These are phyloP conservation scores for Rhinatrema bivittatum DNA, from an alignment of 2,797 vertebrate genomes.

Conservation along the genomic window DNA sequence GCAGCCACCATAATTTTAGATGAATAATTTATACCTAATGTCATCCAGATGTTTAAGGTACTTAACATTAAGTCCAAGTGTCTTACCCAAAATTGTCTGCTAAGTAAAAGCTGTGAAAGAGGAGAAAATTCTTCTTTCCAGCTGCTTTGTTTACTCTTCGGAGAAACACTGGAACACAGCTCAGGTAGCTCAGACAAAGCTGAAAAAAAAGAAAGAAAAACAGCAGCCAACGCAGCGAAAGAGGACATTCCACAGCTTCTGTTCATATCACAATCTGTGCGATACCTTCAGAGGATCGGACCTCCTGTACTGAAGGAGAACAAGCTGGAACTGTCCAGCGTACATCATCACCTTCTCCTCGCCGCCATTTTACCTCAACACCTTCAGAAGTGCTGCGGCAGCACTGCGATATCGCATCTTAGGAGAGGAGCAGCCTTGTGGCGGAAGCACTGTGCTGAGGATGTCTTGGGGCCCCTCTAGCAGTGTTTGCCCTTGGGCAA, in stretches of 20 bases:
- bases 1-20: no score
- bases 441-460: no score
- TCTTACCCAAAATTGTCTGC: neutral
- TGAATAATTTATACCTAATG: no score
- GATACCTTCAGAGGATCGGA: neutral
- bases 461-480: no score
- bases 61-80: no score
- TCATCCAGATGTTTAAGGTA: no score
- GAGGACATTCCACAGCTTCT: neutral
- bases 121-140: neutral
- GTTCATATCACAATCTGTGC: neutral
- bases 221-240: conserved; percentile 43
- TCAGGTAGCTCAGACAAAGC: conserved; percentile 42
- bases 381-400: no score
- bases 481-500: no score
- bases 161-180: neutral
- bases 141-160: neutral
- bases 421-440: no score
- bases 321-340: neutral
- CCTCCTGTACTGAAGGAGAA: neutral
- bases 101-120: neutral
- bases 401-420: no score
- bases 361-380: no score
- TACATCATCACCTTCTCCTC: no score
- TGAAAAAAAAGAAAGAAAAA: conserved; percentile 37